Percentiles rank a stretch among this genome's conserved stretches.
Conservation (phyloP, 1,140 invertebrate species). For the Portunus trituberculatus region DNA sequence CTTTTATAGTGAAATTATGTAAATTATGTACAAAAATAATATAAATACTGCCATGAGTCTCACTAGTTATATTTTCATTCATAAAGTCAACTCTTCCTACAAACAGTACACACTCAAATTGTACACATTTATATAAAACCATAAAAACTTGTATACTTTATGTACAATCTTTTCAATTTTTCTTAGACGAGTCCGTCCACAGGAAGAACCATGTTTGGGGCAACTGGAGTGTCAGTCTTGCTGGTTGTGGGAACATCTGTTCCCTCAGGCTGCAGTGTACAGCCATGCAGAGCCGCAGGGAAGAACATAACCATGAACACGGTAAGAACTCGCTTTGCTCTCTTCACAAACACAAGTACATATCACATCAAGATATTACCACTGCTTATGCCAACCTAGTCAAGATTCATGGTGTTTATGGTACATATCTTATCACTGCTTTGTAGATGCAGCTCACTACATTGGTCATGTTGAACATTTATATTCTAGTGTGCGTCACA, state of each 20-base stretch:
- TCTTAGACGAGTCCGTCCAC: neutral
- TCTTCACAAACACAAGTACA: neutral
- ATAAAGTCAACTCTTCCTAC: neutral
- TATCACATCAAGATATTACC: neutral
- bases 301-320: neutral
- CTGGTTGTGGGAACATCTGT: neutral
- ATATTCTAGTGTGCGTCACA: no score
- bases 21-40: slow-evolving; percentile 7
- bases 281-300: neutral
- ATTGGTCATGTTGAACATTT: no score
- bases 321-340: neutral
- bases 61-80: neutral
- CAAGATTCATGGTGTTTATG: no score
- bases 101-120: neutral
- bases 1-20: neutral
- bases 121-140: slow-evolving; percentile 15
- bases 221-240: neutral
- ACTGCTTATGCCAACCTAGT: no score
- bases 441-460: no score
- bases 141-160: neutral
- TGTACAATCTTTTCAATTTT: neutral
- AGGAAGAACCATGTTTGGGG: neutral
- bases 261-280: neutral
- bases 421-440: no score
- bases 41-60: slow-evolving; percentile 3